phyloP scores from a whole-genome alignment of 2,797 vertebrate genomes.

The Cirrhinus mrigala region DNA sequence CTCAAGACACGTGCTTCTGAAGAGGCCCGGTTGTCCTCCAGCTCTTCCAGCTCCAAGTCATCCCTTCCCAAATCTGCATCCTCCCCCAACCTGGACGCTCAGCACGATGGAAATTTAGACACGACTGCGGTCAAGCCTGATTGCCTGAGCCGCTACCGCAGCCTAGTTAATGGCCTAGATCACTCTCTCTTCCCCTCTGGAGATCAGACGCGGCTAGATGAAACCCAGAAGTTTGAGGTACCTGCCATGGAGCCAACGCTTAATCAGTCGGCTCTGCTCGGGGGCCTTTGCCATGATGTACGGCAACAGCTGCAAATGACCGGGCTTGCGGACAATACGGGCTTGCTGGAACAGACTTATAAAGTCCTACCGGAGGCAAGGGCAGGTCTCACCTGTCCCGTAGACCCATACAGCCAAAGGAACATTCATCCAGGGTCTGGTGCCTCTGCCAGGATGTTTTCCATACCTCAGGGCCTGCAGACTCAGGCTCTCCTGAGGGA shows the following conservation, averaged over 20 bases:
- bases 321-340: constrained; percentile 71
- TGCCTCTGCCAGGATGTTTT: constrained; percentile 74
- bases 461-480: constrained; percentile 75
- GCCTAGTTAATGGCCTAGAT: constrained; percentile 85
- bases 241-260: constrained; percentile 88
- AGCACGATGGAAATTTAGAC: constrained; percentile 70
- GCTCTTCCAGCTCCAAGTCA: constrained; percentile 77
- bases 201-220: constrained; percentile 82
- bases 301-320: constrained; percentile 83
- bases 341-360: constrained; percentile 78
- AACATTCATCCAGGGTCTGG: constrained; percentile 65
- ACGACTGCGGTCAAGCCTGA: constrained; percentile 21
- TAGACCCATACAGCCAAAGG: constrained; percentile 75
- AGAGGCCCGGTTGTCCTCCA: constrained; percentile 71
- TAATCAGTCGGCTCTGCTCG: constrained; percentile 87
- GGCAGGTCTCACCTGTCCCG: constrained; percentile 63
- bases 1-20: constrained; percentile 76
- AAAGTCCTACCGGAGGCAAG: constrained; percentile 86
- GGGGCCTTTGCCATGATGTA: constrained; percentile 83
- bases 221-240: constrained; percentile 87
- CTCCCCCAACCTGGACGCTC: constrained; percentile 81
- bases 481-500: constrained; percentile 78
- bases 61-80: constrained; percentile 80
- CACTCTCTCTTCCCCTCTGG: constrained; percentile 82
- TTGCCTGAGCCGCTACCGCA: constrained; percentile 76